Evolutionary conservation across 2,797 vertebrate species (phyloP).

Genomic region (Alcedo quadribrachys): DNA sequence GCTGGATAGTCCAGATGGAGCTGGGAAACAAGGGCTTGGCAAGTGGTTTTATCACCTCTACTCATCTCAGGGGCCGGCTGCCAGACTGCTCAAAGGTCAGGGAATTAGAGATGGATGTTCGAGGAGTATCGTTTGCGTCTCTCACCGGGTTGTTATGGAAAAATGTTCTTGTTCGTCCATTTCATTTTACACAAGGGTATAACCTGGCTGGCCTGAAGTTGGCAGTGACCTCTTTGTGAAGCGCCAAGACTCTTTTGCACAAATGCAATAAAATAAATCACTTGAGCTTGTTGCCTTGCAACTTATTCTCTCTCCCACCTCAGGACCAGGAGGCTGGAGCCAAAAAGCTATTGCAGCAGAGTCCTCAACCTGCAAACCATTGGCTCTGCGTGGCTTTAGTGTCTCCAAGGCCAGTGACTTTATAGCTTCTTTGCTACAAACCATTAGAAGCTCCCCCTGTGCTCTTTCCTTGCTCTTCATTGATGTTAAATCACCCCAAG

Average conservation of each 20-base stretch:
- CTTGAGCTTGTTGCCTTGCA: not conserved
- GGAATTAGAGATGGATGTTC: slow-evolving; percentile 10
- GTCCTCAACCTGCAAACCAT: not conserved
- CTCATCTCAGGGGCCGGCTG: not conserved
- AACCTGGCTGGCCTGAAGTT: not conserved
- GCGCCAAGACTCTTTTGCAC: slow-evolving; percentile 6
- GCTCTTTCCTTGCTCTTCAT: not conserved
- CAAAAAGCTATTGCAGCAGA: not conserved
- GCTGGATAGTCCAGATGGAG: not conserved
- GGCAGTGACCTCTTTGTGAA: not conserved
- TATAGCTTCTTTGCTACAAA: not conserved
- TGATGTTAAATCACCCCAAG: not conserved
- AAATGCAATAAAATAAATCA: slow-evolving; percentile 26
- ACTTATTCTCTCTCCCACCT: not conserved
- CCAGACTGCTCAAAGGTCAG: slow-evolving; percentile 33
- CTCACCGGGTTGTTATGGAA: not conserved
- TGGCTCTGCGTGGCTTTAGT: rapidly evolving
- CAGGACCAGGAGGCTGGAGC: not conserved
- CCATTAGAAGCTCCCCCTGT: not conserved
- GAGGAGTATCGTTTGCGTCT: not conserved
- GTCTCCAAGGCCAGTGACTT: not conserved
- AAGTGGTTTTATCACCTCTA: not conserved
- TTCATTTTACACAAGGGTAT: slow-evolving; percentile 44
- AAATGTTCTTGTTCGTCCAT: not conserved
- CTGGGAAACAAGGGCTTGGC: slow-evolving; percentile 19